Percentiles rank a stretch among this genome's conserved stretches.
Evolutionary conservation across 2,888 invertebrate species (phyloP).

Genomic region (Ceraclea dissimilis): DNA sequence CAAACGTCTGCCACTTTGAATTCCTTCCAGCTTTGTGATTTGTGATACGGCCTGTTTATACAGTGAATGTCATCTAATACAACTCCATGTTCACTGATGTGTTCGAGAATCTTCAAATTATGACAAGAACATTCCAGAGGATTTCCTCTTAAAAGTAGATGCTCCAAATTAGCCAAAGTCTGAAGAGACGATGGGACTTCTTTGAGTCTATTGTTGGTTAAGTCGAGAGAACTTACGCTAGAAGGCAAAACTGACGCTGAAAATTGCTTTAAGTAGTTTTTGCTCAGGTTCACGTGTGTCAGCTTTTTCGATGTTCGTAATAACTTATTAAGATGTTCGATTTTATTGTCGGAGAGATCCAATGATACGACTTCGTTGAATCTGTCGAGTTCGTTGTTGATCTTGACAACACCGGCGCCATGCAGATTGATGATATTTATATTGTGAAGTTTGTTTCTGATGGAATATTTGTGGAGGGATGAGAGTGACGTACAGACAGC

Average conservation of each 20-base stretch:
- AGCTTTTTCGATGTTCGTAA: conserved; percentile 51
- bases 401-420: conserved; percentile 51
- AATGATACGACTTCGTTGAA: conserved; percentile 54
- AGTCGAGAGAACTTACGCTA: conserved; percentile 53
- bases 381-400: conserved; percentile 49
- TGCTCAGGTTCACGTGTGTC: conserved; percentile 51
- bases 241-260: conserved; percentile 48
- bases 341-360: conserved; percentile 56
- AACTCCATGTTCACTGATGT: conserved; percentile 47
- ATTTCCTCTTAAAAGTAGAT: conserved; percentile 60
- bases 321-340: conserved; percentile 51
- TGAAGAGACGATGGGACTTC: conserved; percentile 53
- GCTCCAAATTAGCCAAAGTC: conserved; percentile 48
- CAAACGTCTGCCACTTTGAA: conserved; percentile 51
- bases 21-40: conserved; percentile 50
- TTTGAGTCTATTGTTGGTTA: conserved; percentile 53
- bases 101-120: conserved; percentile 56
- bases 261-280: conserved; percentile 51
- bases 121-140: conserved; percentile 64
- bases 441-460: conserved; percentile 45
- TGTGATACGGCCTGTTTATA: conserved; percentile 44
- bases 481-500: conserved; percentile 60
- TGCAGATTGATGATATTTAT: conserved; percentile 56
- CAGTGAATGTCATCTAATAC: conserved; percentile 51
- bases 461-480: conserved; percentile 61